Evolutionary conservation across 2,888 invertebrate genomes (phyloP).

Genomic region (Cerastoderma edule): DNA sequence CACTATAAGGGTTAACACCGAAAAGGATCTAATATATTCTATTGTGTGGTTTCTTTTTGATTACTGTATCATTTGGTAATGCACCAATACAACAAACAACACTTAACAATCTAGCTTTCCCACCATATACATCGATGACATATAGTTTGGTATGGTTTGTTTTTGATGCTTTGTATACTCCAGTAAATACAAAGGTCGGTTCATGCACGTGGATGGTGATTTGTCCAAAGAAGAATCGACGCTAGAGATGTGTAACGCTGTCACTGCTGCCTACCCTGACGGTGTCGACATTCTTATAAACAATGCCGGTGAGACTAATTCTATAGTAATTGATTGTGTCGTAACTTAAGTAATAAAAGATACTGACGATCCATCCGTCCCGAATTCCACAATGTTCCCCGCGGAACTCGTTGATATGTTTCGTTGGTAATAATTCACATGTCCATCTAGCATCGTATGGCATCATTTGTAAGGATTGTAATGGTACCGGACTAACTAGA

Average conservation of each 20-base stretch:
- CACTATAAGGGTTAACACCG: no score
- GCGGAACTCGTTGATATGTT: not conserved
- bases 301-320: constrained; percentile 68
- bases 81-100: no score
- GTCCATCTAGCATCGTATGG: not conserved
- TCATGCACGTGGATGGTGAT: constrained; percentile 31
- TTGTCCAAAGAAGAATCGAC: constrained; percentile 29
- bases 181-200: constrained; percentile 32
- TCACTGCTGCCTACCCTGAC: constrained; percentile 54
- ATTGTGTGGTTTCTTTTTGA: no score
- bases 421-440: not conserved
- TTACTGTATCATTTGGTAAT: no score
- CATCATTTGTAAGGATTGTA: not conserved
- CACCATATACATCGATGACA: no score
- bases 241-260: constrained; percentile 36
- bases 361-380: not conserved
- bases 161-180: no score
- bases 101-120: no score
- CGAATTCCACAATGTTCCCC: not conserved
- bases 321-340: not conserved
- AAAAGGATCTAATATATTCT: no score
- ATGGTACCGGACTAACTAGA: not conserved
- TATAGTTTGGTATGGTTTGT: no score
- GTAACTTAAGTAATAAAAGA: not conserved
- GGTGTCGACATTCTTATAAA: constrained; percentile 74